A percentile compares a stretch with the other conserved stretches of the same genome.
Evolutionary conservation across 2,113 vertebrate genomes (phyloP).

Genomic region (Natator depressus): DNA sequence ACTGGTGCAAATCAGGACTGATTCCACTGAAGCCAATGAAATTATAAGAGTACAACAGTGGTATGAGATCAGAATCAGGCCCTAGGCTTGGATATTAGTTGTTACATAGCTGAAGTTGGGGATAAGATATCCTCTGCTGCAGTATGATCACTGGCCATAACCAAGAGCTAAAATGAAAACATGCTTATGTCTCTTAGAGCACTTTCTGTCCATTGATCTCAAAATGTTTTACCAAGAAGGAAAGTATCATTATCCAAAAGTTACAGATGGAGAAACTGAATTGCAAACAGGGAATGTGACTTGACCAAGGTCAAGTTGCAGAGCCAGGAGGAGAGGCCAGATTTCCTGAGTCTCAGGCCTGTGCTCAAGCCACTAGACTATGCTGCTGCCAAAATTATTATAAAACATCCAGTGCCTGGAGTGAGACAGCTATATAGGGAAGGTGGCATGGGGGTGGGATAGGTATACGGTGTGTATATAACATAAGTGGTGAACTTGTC

Average conservation of each 20-base stretch:
- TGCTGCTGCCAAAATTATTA: neutral
- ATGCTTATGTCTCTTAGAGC: neutral
- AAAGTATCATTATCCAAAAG: neutral
- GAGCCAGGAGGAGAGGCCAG: neutral
- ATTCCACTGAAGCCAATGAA: neutral
- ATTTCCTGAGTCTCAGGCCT: neutral
- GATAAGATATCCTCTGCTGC: neutral
- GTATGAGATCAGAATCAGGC: neutral
- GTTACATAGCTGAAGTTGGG: neutral
- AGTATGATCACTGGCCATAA: neutral
- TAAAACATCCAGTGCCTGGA: neutral
- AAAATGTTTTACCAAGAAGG: neutral
- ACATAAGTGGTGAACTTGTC: neutral
- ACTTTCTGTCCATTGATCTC: neutral
- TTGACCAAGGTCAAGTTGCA: neutral
- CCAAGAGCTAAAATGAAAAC: neutral
- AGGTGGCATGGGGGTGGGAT: neutral
- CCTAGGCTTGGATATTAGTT: neutral
- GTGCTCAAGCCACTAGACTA: neutral
- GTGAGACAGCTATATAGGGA: neutral
- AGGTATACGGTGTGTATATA: neutral
- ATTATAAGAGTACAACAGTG: neutral
- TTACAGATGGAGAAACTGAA: neutral
- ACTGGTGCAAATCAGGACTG: neutral
- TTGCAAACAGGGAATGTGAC: neutral